Evolutionary conservation across 2,113 vertebrate genomes (phyloP).

Genomic region (Hippocampus mohnikei): DNA sequence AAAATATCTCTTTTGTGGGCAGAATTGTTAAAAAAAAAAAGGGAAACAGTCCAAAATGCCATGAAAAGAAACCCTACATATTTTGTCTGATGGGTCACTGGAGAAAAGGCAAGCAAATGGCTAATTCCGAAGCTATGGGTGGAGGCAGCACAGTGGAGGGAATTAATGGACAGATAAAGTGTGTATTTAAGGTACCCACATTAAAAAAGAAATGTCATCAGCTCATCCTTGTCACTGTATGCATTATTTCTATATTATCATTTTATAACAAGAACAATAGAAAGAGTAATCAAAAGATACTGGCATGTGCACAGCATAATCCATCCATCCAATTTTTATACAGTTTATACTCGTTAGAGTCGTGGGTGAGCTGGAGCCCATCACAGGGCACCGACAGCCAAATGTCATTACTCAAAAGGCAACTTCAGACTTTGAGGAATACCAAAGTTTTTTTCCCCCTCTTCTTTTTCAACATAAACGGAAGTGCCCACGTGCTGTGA

Average conservation of each 20-base stretch:
- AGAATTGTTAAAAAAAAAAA: slow-evolving; percentile 32
- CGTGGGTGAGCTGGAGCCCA: no score
- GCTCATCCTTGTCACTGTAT: not conserved
- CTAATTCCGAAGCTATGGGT: slow-evolving; percentile 33
- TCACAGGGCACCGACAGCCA: no score
- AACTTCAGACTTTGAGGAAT: no score
- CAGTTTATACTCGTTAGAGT: no score
- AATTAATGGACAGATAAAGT: slow-evolving; percentile 45
- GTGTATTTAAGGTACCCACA: slow-evolving; percentile 42
- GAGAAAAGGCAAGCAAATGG: slow-evolving; percentile 6
- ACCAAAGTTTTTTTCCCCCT: no score
- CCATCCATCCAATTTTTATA: not conserved
- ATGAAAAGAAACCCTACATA: slow-evolving; percentile 25
- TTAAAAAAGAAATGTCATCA: slow-evolving; percentile 10
- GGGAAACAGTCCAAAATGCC: slow-evolving; percentile 26
- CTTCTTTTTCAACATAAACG: no score
- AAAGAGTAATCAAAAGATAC: not conserved
- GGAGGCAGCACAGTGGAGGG: slow-evolving; percentile 21
- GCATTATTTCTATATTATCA: not conserved
- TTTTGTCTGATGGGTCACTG: slow-evolving; percentile 24
- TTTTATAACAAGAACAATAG: not conserved
- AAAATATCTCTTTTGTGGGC: slow-evolving; percentile 24
- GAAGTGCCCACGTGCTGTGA: no score
- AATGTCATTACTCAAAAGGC: no score
- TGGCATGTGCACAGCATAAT: not conserved